Evolutionary conservation across 2,797 vertebrate genomes (phyloP).

Genomic region (Apogon talboti): DNA sequence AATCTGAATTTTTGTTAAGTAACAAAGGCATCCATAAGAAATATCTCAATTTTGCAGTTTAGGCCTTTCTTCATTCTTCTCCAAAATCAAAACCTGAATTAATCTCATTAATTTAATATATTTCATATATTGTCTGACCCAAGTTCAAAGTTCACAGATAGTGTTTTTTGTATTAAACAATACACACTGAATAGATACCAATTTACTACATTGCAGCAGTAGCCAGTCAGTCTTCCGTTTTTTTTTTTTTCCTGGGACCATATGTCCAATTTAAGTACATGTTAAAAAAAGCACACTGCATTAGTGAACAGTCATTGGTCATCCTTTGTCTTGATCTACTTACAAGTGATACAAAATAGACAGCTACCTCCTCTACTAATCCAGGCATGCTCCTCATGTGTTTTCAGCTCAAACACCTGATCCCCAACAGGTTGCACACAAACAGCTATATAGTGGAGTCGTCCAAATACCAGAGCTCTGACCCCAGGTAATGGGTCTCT

Average conservation of each 20-base stretch:
- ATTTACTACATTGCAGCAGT: not conserved
- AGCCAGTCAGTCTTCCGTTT: conserved; percentile 8
- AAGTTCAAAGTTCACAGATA: not conserved
- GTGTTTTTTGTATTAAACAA: conserved; percentile 2
- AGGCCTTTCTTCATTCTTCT: too few relatives aligned
- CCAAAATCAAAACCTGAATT: too few relatives aligned
- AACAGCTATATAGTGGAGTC: conserved; percentile 15
- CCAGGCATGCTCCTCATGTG: conserved; percentile 14
- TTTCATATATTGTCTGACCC: too few relatives aligned
- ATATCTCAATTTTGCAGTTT: too few relatives aligned
- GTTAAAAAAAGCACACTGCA: conserved; percentile 17
- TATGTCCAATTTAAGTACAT: conserved; percentile 22
- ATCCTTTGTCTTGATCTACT: not conserved
- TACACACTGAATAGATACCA: conserved; percentile 6
- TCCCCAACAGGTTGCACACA: conserved; percentile 59
- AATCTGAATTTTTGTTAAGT: too few relatives aligned
- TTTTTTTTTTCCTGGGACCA: conserved; percentile 20
- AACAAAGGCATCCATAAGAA: too few relatives aligned
- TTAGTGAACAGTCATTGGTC: conserved; percentile 14
- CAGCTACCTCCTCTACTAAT: conserved; percentile 11
- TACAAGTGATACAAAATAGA: conserved; percentile 11
- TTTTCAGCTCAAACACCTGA: conserved; percentile 49
- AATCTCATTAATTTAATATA: too few relatives aligned
- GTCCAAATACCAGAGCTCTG: conserved; percentile 50
- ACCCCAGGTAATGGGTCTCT: conserved; percentile 67